A percentile compares a stretch with the other conserved stretches of the same genome.
Conservation (phyloP, 1,140 invertebrate species). For the Probaryconus sp. region DNA sequence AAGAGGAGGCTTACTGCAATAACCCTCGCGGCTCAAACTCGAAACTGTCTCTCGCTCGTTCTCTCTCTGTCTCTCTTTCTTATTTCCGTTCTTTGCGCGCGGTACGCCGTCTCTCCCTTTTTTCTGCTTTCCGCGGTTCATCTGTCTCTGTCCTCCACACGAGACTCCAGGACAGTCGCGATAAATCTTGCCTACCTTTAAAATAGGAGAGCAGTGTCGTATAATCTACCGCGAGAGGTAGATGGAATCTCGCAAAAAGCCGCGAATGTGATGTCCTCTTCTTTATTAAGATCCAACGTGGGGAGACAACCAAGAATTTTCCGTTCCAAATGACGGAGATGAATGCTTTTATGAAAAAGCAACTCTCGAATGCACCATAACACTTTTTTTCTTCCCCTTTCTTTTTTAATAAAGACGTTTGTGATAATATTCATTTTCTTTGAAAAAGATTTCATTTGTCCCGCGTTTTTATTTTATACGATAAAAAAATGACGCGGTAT, state of each 20-base stretch:
- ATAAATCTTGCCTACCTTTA: slow-evolving; percentile 76
- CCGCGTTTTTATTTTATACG: too few relatives aligned
- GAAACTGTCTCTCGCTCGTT: slow-evolving; percentile 61
- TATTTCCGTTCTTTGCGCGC: slow-evolving; percentile 19
- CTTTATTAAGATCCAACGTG: slow-evolving; percentile 48
- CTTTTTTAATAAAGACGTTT: too few relatives aligned
- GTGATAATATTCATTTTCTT: too few relatives aligned
- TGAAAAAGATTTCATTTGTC: too few relatives aligned
- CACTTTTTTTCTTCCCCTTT: too few relatives aligned
- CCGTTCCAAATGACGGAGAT: slow-evolving; percentile 45
- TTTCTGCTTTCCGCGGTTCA: slow-evolving; percentile 51
- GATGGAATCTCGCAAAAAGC: slow-evolving; percentile 58
- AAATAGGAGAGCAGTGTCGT: slow-evolving; percentile 63
- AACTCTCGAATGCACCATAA: too few relatives aligned
- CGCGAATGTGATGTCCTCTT: slow-evolving; percentile 36
- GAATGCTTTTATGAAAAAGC: slow-evolving; percentile 7
- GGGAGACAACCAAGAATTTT: slow-evolving; percentile 29
- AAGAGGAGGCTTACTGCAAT: slow-evolving; percentile 78
- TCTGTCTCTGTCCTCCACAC: slow-evolving; percentile 42
- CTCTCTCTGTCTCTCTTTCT: slow-evolving; percentile 2
- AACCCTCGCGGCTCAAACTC: slow-evolving; percentile 75
- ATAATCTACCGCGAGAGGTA: slow-evolving; percentile 54
- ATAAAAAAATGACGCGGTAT: too few relatives aligned
- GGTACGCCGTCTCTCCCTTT: slow-evolving; percentile 28
- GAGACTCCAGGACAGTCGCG: slow-evolving; percentile 55